Evolutionary conservation across 2,888 invertebrate species (phyloP), one percentile per base, ranked within the genome.

Genomic region (Sminthurides aquaticus): DNA sequence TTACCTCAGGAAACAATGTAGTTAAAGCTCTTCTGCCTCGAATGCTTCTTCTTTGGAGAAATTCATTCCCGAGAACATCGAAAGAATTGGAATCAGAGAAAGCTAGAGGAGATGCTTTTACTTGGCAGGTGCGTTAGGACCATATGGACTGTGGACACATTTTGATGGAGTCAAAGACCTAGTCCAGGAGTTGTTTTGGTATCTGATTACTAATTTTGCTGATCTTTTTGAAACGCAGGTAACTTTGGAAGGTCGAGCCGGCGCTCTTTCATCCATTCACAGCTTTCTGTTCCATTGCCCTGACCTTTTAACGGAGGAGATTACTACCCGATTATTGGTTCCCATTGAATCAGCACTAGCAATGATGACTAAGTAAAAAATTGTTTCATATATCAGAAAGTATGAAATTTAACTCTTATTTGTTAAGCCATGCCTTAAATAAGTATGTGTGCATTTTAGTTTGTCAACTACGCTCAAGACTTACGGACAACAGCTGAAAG

Each of bases 61-160:
- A 97, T 79, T 96, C 96, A 27, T 99, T 99, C 79, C 98, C 99
- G 0, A 85, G 97, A 58, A 96, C 96, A 0, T 87, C 88, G 49
- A 97, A 98, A 77, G 99, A 99, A 79, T 82, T 99, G 20, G 98
- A 98, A 78, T 92, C 95, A 0, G 99, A 99, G 80, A 96, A 96
- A 75, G 87, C 91, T 20, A 83, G 98, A 76, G 90, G 95, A 5
- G 98, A 99, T 81, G 91, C 95, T 0, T 97, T 98, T 78, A 98
- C 98, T n/a, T 98, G 98, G 98, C 93, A 94, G 83, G 89, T 88
- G 67, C 79, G 70, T 66, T 34, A 34, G n/a, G n/a, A n/a, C n/a
- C n/a, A n/a, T n/a, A 11, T 28, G n/a, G 26, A 54, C 20, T 54
- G 20, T 20, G 11, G 11, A 57, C 8, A 20, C 27, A 57, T 11